Evolutionary conservation across 1,140 invertebrate genomes (phyloP), one percentile per base, ranked within the genome.

Genomic region (Cyclargus thomasi): DNA sequence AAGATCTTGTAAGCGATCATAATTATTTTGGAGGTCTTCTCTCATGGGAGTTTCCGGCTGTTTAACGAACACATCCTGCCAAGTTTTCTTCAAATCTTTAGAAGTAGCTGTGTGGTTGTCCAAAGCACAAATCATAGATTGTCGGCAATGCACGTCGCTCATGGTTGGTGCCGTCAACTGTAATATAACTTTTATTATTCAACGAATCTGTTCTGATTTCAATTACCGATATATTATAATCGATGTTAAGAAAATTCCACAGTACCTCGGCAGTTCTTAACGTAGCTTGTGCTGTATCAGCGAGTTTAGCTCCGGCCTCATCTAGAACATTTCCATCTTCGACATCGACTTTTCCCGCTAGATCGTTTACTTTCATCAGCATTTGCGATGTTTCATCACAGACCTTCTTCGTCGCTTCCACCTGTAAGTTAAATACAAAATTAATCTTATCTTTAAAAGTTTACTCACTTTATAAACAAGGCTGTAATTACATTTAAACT

Each of bases 201-300:
- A 29, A 29, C 1, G 29, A n/a, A n/a, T n/a, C n/a, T n/a, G n/a
- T n/a, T n/a, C n/a, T n/a, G n/a, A 35, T 35, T 3, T 35, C 29
- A 5, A 5, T 35, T 3, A 5, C 29, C 29, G 29, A 35, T 35
- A 35, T 5, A 35, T 35, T 35, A 35, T 3, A 35, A 35, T n/a
- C n/a, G n/a, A n/a, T n/a, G n/a, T n/a, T n/a, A n/a, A 62, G 16
- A 7, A 23, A 62, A 62, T 21, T 11, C 21, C 17, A 35, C 14
- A 20, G 20, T 68, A 81, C 77, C 70, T 79, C 70, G 55, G 75
- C 76, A 57, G 70, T 70, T 17, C 73, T 70, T 2, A 79, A 65
- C 1, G 79, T 65, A 8, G 63, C 47, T 62, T 78, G 69, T 0
- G 78, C 78, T 2, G 72, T 71, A n/a, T 77, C 70, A 35, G 71